Conservation (phyloP, 2,113 vertebrate species). For the Brienomyrus brachyistius region DNA sequence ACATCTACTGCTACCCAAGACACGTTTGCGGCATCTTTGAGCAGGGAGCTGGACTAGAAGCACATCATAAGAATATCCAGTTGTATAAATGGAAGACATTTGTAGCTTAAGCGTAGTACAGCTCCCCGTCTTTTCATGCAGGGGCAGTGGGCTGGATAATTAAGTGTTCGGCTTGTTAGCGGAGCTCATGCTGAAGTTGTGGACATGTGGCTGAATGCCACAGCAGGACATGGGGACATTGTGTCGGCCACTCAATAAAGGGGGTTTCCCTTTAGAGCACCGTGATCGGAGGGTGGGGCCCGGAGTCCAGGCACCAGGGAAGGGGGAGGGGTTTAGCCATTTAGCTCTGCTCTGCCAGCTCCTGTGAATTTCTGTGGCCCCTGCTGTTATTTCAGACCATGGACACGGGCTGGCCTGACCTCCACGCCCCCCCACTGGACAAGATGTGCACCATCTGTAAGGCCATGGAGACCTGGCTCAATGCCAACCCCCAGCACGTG, state of each 20-base stretch:
- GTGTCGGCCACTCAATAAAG: neutral
- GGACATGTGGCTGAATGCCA: neutral
- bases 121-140: neutral
- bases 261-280: neutral
- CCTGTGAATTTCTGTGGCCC: neutral
- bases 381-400: conserved; percentile 59
- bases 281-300: neutral
- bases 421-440: conserved; percentile 73
- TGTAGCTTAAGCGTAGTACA: neutral
- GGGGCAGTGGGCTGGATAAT: neutral
- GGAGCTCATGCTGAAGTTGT: neutral
- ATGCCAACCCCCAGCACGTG: conserved; percentile 67
- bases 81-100: neutral
- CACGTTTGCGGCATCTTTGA: neutral
- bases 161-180: neutral
- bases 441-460: conserved; percentile 80
- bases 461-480: conserved; percentile 80
- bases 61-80: neutral
- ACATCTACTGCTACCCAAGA: neutral
- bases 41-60: neutral
- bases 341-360: neutral
- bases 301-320: neutral
- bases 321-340: neutral
- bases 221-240: neutral
- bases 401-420: conserved; percentile 81